Conservation (phyloP, 2,888 invertebrate genomes). For the Oscheius myriophilus region DNA sequence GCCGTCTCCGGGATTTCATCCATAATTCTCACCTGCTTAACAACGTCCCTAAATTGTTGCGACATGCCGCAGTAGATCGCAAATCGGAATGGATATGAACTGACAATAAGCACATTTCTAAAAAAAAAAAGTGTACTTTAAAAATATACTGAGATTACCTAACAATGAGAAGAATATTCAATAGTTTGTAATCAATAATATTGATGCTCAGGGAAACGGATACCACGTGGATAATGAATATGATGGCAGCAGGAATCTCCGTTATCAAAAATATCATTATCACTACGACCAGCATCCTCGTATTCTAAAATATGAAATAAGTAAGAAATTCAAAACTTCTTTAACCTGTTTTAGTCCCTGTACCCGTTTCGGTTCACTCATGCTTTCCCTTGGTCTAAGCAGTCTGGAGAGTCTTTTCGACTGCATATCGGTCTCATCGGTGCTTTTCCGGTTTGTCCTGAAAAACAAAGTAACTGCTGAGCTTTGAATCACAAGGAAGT, state of each 20-base stretch:
- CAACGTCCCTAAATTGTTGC: conserved; percentile 66
- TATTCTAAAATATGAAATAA: conserved; percentile 74
- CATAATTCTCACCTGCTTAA: conserved; percentile 40
- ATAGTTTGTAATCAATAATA: conserved; percentile 59
- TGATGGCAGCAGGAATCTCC: conserved; percentile 71
- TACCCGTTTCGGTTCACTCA: conserved; percentile 61
- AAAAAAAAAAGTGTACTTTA: conserved; percentile 9
- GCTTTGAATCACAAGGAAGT: no score
- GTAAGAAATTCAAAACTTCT: not conserved
- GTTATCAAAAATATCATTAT: conserved; percentile 63
- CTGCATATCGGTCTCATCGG: conserved; percentile 37
- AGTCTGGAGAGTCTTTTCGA: conserved; percentile 39
- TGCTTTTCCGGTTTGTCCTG: conserved; percentile 26
- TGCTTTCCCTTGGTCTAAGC: conserved; percentile 49
- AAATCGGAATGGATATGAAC: conserved; percentile 88
- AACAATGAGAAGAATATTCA: conserved; percentile 64
- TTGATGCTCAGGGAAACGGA: conserved; percentile 58
- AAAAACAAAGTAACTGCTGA: conserved; percentile 17
- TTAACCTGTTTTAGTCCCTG: conserved; percentile 65
- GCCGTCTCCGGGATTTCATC: conserved; percentile 12
- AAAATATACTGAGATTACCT: conserved; percentile 41
- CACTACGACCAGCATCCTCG: conserved; percentile 73
- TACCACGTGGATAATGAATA: conserved; percentile 66
- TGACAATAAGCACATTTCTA: conserved; percentile 87
- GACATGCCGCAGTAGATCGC: conserved; percentile 83